Conservation (phyloP, 2,888 invertebrate genomes). For the Eupithecia subfuscata region DNA sequence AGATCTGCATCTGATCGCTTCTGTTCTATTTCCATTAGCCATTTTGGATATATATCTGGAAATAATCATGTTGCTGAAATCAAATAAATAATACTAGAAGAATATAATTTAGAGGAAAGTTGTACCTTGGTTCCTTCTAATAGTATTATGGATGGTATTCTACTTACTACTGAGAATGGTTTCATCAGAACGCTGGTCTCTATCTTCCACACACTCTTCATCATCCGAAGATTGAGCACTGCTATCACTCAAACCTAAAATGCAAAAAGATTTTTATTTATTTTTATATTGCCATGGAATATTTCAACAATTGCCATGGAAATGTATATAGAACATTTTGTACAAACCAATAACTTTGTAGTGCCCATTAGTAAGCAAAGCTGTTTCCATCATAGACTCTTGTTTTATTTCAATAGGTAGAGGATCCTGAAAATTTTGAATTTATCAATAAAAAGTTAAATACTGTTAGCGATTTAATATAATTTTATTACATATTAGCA, state of each 20-base stretch:
- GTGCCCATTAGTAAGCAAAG: slow-evolving; percentile 47
- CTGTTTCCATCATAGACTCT: slow-evolving; percentile 53
- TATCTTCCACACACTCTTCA: slow-evolving; percentile 56
- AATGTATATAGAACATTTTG: not conserved
- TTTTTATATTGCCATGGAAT: no score
- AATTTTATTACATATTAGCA: no score
- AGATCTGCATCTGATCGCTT: slow-evolving; percentile 69
- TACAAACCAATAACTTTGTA: slow-evolving; percentile 57
- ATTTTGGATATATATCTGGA: slow-evolving; percentile 67
- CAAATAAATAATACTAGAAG: not conserved
- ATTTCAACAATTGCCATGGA: not conserved
- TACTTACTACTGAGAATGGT: slow-evolving; percentile 58
- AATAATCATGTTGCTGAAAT: not conserved
- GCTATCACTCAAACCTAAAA: slow-evolving; percentile 55
- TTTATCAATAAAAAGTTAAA: not conserved
- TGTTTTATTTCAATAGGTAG: slow-evolving; percentile 60
- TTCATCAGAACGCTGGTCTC: slow-evolving; percentile 51
- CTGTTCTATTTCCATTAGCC: slow-evolving; percentile 70
- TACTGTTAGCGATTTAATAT: not conserved
- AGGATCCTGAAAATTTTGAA: slow-evolving; percentile 51
- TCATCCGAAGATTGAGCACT: slow-evolving; percentile 57
- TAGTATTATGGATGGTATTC: not conserved
- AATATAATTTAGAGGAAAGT: not conserved
- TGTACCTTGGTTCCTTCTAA: not conserved
- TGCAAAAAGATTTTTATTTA: not conserved